Base-by-base conservation (phyloP, 2,888 invertebrate species). In the Heliconius ethilla region DNA sequence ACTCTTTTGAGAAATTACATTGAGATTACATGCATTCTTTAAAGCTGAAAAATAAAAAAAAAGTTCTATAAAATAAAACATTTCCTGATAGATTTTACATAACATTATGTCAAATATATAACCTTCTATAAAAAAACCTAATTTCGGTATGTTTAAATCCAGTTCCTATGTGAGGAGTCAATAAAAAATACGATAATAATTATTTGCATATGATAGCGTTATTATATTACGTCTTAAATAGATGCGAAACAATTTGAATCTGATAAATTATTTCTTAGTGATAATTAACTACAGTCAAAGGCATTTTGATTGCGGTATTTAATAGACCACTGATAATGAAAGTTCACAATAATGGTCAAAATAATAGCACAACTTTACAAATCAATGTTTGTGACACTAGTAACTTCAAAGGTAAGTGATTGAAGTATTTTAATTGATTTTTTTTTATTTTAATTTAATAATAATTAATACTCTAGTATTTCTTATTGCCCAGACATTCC, bases 341-440 rank as follows among this genome's bases (percentile, higher is more conserved):
- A 76, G 45, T 51, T 62, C 37, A 76, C 33, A 78, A 70, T 40
- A 70, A 69, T 25, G 69, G 67, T 69, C 22, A 55, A 33, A 78
- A 78, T 5, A 67, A 59, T 22, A 37, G 27, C 29, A 76, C 40
- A 27, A 59, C 27, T 67, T 74, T 70, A 27, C 73, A 78, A 70
- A 78, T 79, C 37, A 72, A 78, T 29, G 27, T 75, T 69, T 62
- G 70, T 63, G 67, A 78, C 3, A 18, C 59, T 6, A 75, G 70
- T 55, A 66, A 70, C n/a, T 79, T 78, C 15, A 79, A 79, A 81
- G 81, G 81, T 81, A 75, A 77, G 29, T 65, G 25, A 27, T 55
- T 63, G 5, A 59, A 22, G 2, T 29, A 11, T 22, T 7, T 18
- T 22, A 51, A 51, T 51, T 18, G 18, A 11, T 11, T 33, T 33